phyloP scores from a whole-genome alignment of 2,797 vertebrate species.

The Chloroceryle amazona region DNA sequence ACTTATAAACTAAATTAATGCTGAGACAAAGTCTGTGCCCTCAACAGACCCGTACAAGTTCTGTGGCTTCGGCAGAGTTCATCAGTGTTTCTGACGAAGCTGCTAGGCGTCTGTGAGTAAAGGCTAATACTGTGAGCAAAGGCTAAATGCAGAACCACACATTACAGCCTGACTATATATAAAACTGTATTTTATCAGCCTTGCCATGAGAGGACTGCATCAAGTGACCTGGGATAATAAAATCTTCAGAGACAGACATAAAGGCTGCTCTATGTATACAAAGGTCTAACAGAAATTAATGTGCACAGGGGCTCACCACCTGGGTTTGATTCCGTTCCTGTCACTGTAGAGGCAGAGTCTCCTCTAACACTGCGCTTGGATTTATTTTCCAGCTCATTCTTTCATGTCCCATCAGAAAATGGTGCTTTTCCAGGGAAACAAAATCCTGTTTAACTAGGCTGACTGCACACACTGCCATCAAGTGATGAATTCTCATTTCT shows the following conservation, averaged over 20 bases:
- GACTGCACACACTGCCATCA: conserved; percentile 58
- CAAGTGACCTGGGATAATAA: background rate
- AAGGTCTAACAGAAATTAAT: background rate
- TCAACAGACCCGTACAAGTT: background rate
- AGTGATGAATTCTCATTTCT: conserved; percentile 53
- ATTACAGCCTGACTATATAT: background rate
- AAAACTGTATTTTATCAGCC: background rate
- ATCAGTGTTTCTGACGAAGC: background rate
- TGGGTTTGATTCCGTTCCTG: background rate
- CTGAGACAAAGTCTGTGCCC: background rate
- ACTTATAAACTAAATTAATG: background rate
- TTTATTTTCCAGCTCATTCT: conserved; percentile 18
- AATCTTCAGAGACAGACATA: conserved; percentile 2
- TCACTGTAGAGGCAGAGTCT: background rate
- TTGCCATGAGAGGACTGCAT: background rate
- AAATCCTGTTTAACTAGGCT: conserved; percentile 19
- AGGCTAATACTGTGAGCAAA: background rate
- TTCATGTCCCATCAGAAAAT: conserved; percentile 38
- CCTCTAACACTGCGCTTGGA: background rate
- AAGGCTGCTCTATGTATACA: background rate
- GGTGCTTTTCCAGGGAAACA: conserved; percentile 64
- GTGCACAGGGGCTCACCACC: background rate
- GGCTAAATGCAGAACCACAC: background rate
- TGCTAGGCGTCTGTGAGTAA: background rate
- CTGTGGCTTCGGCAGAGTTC: background rate